Evolutionary conservation across 2,113 vertebrate species (phyloP).

Genomic region (Rissa tridactyla): DNA sequence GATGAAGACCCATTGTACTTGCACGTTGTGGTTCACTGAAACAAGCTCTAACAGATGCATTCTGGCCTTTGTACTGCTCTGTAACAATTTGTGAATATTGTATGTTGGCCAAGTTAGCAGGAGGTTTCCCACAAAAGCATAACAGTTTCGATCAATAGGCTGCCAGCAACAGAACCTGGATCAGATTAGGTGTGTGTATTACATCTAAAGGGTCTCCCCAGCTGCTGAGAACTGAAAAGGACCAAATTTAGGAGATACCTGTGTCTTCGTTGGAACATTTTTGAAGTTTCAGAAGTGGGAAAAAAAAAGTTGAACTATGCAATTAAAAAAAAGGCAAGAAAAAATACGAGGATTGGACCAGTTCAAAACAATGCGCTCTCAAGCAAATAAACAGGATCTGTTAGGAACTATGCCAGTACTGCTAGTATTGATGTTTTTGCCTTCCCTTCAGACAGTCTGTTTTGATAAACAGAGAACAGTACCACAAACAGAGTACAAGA

Average conservation of each 20-base stretch:
- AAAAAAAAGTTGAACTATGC: neutral
- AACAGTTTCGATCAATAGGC: neutral
- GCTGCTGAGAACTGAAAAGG: neutral
- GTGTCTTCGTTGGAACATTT: neutral
- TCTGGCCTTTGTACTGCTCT: neutral
- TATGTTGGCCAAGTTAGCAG: neutral
- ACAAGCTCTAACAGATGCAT: neutral
- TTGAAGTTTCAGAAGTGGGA: neutral
- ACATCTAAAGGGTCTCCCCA: neutral
- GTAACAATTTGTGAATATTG: neutral
- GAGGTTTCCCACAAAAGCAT: neutral
- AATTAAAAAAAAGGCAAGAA: neutral
- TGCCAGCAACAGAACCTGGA: neutral
- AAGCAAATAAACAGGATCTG: conserved; percentile 7
- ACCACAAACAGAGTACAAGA: neutral
- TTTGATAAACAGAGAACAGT: conserved; percentile 30
- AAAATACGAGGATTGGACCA: neutral
- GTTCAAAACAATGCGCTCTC: neutral
- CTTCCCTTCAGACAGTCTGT: conserved; percentile 1
- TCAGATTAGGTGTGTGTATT: neutral
- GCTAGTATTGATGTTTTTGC: conserved; percentile 18
- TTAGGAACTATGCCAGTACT: conserved; percentile 13
- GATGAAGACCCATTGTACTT: neutral
- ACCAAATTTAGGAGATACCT: neutral
- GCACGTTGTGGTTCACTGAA: neutral